These are phyloP conservation scores for Sarcoramphus papa DNA, from an alignment of 2,797 vertebrate genomes.

Conservation along the genomic window DNA sequence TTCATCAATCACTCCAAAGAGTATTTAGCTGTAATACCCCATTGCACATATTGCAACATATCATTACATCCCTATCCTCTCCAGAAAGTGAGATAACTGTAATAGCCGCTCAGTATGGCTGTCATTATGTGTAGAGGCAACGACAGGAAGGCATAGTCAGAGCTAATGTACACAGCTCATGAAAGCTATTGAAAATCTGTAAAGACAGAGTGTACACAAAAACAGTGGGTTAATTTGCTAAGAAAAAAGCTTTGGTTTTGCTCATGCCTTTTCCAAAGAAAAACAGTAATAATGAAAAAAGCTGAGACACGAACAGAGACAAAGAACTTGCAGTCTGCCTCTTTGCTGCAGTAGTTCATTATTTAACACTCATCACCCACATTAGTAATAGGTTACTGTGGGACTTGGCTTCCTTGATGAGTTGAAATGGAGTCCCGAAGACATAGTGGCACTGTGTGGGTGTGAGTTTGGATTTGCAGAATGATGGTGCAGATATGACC, in stretches of 20 bases:
- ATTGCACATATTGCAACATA: slow-evolving; percentile 57
- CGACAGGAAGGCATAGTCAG: slow-evolving; percentile 3
- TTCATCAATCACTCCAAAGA: slow-evolving; percentile 41
- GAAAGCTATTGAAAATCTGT: slow-evolving; percentile 37
- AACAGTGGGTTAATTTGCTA: slow-evolving; percentile 36
- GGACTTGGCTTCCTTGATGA: slow-evolving; percentile 1
- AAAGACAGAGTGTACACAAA: background rate
- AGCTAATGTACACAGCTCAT: slow-evolving; percentile 25
- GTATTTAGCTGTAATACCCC: slow-evolving; percentile 43
- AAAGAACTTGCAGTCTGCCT: slow-evolving; percentile 1
- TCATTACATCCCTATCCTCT: slow-evolving; percentile 52
- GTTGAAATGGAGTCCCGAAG: slow-evolving; percentile 26
- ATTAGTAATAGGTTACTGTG: background rate
- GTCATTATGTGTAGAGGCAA: slow-evolving; percentile 8
- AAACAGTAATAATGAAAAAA: slow-evolving; percentile 5
- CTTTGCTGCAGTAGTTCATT: slow-evolving; percentile 25
- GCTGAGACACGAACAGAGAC: background rate
- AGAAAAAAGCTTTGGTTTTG: background rate
- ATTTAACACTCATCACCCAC: slow-evolving; percentile 28
- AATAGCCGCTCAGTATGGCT: slow-evolving; percentile 20
- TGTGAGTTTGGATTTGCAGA: slow-evolving; percentile 44
- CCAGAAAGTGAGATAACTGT: slow-evolving; percentile 39
- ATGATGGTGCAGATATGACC: slow-evolving; percentile 26
- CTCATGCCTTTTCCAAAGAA: background rate
- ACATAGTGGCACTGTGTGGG: slow-evolving; percentile 3